phyloP scores from a whole-genome alignment of 2,113 vertebrate species.

The Vidua macroura region DNA sequence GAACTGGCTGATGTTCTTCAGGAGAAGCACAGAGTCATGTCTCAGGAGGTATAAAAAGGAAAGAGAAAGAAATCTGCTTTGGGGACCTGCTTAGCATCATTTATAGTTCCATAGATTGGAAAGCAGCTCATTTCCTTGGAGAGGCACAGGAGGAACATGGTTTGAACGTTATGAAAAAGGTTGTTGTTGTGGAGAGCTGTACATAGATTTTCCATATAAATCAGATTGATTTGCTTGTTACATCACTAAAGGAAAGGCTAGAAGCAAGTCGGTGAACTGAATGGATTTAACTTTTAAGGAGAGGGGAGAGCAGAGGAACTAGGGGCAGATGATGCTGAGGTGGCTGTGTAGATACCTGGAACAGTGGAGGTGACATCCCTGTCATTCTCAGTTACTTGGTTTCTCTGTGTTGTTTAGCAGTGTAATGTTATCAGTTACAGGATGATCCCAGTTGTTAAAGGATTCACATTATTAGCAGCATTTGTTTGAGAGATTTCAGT shows the following conservation, averaged over 20 bases:
- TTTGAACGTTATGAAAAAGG: neutral
- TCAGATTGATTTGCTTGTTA: neutral
- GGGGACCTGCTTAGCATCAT: neutral
- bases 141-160: neutral
- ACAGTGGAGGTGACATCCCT: accelerated
- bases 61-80: neutral
- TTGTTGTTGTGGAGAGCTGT: neutral
- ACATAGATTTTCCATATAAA: neutral
- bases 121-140: neutral
- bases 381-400: neutral
- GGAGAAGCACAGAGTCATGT: conserved; percentile 91
- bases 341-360: neutral
- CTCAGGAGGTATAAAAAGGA: conserved; percentile 81
- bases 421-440: neutral
- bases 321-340: neutral
- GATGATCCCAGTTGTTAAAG: neutral
- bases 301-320: neutral
- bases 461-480: neutral
- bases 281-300: neutral
- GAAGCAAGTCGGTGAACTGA: neutral
- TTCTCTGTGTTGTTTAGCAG: neutral
- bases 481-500: neutral
- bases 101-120: neutral
- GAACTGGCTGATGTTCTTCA: conserved; percentile 88
- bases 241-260: neutral